Base-by-base conservation (phyloP, 2,113 vertebrate genomes). In the Sciurus niger region DNA sequence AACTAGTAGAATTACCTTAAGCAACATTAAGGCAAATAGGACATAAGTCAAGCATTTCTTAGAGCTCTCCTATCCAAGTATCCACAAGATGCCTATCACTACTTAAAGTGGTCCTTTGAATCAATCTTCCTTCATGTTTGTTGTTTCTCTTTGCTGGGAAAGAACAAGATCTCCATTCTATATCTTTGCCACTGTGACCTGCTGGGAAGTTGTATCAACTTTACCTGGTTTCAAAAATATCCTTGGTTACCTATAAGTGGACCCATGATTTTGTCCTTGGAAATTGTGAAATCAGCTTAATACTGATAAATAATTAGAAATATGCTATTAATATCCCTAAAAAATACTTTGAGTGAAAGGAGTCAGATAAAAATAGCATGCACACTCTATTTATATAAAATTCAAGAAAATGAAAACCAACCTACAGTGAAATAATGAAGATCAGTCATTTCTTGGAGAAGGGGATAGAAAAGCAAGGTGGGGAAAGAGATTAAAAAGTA, bases 401-500 rank as follows among this genome's bases (percentile, higher is more conserved):
- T n/a, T 82, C 6, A 17, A 74, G 30, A 86, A 53, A 40, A 48
- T 24, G 8, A 2, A 84, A 55, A n/a, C 0, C 2, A 70, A 63
- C 51, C 43, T 24, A 51, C 28, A 53, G 32, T 40, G 51, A 84
- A 84, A 84, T 84, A 70, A 78, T 4, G 3, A 8, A 30, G 22
- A 84, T 16, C 8, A 79, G 8, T n/a, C 32, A 13, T 83, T 83
- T 67, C 40, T 12, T 73, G 16, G 43, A 82, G 51, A 68, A 37
- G 6, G 7, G 28, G 0, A 5, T 83, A 1, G 9, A 48, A 63
- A 79, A 22, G 2, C 3, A 53, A 46, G 10, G 3, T 2, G 10
- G 13, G 18, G 48, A 70, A 16, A 58, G 25, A 30, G 28, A 60
- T 37, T 60, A 14, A 77, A 63, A 90, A 28, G 3, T 28, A 14